Conservation (phyloP, 2,113 vertebrate genomes). For the Mirza zaza region DNA sequence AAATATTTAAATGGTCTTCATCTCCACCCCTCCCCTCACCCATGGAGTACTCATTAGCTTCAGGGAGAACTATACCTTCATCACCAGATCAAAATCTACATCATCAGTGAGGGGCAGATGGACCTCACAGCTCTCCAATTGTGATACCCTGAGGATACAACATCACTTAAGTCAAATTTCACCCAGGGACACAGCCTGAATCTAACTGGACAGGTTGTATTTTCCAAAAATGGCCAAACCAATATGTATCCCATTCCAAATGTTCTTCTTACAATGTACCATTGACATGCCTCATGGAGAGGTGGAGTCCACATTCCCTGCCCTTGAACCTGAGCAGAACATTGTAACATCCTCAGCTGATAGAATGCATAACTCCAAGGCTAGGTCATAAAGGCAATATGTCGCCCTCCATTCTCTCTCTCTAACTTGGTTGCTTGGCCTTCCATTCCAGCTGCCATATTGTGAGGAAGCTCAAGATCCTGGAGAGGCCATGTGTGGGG, state of each 20-base stretch:
- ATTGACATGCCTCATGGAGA: neutral
- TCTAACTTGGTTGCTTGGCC: neutral
- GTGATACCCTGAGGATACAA: neutral
- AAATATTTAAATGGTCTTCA: neutral
- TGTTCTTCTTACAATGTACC: neutral
- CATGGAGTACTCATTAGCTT: neutral
- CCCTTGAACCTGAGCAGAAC: neutral
- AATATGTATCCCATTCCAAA: accelerated
- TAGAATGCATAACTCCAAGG: neutral
- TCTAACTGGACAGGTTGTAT: neutral
- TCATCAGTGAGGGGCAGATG: neutral
- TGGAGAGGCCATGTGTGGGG: neutral
- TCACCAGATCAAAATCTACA: neutral
- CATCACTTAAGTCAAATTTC: neutral
- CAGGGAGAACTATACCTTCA: neutral
- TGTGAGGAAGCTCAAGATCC: neutral
- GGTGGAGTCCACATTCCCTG: neutral
- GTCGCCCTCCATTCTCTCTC: neutral
- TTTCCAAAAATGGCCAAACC: neutral
- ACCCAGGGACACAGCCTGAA: neutral
- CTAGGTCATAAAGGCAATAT: neutral
- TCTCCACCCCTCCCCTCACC: neutral
- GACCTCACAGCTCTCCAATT: neutral
- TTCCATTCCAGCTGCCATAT: neutral
- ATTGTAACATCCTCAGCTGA: neutral